Conservation (phyloP, 2,888 invertebrate species). For the Alsophila aescularia region DNA sequence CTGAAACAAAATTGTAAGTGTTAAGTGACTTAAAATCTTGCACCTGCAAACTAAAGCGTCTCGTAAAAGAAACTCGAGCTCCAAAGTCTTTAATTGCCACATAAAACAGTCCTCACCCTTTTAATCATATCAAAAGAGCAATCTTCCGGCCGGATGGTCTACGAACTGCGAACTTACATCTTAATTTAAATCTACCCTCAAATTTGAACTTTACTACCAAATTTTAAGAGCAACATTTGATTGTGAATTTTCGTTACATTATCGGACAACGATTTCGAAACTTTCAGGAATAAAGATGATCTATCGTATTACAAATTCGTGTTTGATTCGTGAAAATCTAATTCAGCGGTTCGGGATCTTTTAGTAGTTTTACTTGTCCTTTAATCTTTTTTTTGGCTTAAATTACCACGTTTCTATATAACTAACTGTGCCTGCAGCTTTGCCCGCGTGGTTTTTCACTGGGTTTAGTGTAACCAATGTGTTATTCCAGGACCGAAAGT, state of each 20-base stretch:
- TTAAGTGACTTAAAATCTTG: background rate
- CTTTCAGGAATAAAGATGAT: conserved; percentile 70
- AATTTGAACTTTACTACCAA: conserved; percentile 40
- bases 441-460: too few relatives aligned
- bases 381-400: conserved; percentile 58
- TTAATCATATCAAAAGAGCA: conserved; percentile 83
- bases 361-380: conserved; percentile 55
- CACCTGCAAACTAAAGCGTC: conserved; percentile 15
- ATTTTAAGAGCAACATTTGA: conserved; percentile 51
- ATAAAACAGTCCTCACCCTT: conserved; percentile 82
- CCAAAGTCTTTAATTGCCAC: conserved; percentile 77
- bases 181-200: conserved; percentile 43
- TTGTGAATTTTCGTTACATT: conserved; percentile 42
- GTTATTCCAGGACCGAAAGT: too few relatives aligned
- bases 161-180: conserved; percentile 50
- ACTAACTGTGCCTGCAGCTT: background rate
- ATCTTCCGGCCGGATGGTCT: conserved; percentile 80
- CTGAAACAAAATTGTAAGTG: background rate
- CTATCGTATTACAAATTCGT: conserved; percentile 51
- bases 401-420: conserved; percentile 38
- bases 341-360: conserved; percentile 66
- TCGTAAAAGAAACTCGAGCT: conserved; percentile 64
- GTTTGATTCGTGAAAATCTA: conserved; percentile 79
- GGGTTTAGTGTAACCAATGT: too few relatives aligned
- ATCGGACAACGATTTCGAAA: conserved; percentile 66